Percentiles rank a stretch among this genome's conserved stretches.
phyloP scores from a whole-genome alignment of 2,797 vertebrate genomes.

The Micrastur ruficollis region DNA sequence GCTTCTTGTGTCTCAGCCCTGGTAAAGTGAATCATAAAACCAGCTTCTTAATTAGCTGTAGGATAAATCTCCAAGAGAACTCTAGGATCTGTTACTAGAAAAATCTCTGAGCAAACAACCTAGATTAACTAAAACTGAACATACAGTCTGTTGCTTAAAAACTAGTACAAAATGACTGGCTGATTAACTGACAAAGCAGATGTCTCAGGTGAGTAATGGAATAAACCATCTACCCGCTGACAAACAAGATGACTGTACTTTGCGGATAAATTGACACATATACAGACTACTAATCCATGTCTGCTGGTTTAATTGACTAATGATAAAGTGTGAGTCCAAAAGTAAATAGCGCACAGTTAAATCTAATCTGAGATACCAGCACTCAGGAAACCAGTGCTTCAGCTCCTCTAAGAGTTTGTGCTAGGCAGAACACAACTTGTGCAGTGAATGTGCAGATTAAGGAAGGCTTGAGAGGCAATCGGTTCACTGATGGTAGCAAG shows the following conservation, averaged over 20 bases:
- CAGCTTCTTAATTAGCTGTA: background rate
- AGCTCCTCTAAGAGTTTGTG: background rate
- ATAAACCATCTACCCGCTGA: background rate
- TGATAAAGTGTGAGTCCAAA: background rate
- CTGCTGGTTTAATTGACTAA: background rate
- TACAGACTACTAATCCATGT: background rate
- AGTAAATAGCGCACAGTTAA: background rate
- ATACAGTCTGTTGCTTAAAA: background rate
- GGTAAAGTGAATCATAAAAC: background rate
- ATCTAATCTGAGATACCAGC: background rate
- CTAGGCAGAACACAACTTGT: background rate
- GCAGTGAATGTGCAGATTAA: background rate
- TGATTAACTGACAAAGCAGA: background rate
- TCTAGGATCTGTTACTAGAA: background rate
- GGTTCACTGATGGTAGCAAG: background rate
- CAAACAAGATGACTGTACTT: background rate
- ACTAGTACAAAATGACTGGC: background rate
- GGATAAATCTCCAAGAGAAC: background rate
- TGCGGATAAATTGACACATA: background rate
- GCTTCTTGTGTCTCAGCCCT: background rate
- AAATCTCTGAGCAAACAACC: background rate
- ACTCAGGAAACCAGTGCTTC: background rate
- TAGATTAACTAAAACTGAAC: background rate
- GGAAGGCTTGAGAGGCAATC: background rate
- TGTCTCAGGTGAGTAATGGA: constrained; percentile 27